Conservation (phyloP, 2,888 invertebrate genomes). For the Amphipyra berbera region DNA sequence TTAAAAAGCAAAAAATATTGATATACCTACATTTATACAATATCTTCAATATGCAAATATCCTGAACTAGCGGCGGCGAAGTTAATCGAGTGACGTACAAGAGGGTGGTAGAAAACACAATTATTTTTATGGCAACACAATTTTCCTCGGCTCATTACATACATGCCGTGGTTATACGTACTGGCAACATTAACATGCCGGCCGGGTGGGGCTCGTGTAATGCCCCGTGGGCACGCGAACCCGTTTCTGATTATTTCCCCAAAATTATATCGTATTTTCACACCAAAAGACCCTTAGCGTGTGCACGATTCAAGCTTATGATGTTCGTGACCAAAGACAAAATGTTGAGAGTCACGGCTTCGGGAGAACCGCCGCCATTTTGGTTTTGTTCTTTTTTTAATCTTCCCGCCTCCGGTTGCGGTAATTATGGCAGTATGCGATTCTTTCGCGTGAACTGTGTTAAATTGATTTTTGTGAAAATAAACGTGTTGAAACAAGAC, state of each 20-base stretch:
- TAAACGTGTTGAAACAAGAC: conserved; percentile 38
- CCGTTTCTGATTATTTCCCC: conserved; percentile 88
- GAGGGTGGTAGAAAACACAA: conserved; percentile 83
- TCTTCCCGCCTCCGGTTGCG: conserved; percentile 61
- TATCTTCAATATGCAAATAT: conserved; percentile 55
- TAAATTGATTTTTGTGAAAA: conserved; percentile 58
- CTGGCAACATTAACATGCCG: conserved; percentile 88
- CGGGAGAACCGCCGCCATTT: conserved; percentile 69
- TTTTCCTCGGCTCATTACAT: conserved; percentile 89
- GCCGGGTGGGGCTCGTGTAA: conserved; percentile 85
- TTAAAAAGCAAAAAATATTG: background rate
- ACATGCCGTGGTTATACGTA: conserved; percentile 81
- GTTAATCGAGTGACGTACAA: conserved; percentile 78
- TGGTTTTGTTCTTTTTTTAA: conserved; percentile 63
- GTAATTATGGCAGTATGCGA: conserved; percentile 63
- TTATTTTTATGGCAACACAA: conserved; percentile 90
- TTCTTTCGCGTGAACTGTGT: conserved; percentile 57
- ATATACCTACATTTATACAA: background rate
- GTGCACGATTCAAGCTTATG: conserved; percentile 75
- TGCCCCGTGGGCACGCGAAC: conserved; percentile 88
- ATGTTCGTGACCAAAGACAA: conserved; percentile 84
- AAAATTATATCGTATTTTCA: conserved; percentile 90
- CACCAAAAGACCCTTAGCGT: conserved; percentile 81
- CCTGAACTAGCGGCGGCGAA: conserved; percentile 45
- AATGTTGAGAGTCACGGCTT: conserved; percentile 72